Base-by-base conservation (phyloP, 2,888 invertebrate species). In the Ctenicera cuprea region DNA sequence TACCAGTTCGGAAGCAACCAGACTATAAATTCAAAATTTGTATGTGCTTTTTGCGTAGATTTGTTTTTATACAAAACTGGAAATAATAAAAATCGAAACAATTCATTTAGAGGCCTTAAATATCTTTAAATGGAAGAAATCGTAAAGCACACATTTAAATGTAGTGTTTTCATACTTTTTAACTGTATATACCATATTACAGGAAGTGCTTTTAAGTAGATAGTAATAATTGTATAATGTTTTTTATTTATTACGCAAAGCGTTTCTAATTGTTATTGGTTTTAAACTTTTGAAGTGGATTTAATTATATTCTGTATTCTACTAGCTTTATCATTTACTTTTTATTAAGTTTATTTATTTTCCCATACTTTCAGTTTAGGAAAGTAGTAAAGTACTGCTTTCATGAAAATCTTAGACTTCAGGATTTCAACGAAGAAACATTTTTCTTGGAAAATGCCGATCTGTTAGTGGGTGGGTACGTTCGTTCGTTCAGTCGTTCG, bases 1-100 rank as follows among this genome's bases (percentile, higher is more conserved):
- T 82, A 92, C 88, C 7, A 92, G 91, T 84, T 92, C 93, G 67
- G 93, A 93, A 88, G 92, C 93, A 79, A 93, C 93, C 71, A 90
- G 93, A 80, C 88, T 93, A 83, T 93, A 91, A 89, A 20, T 45
- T 14, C 30, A n/a, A 9, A 4, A 43, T 37, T 45, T 26, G n/a
- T 38, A 30, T 66, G 30, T 38, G 38, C 20, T 54, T 54, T 54
- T 30, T 12, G 52, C 18, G 26, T 52, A 52, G 70, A 64, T 37
- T 11, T 11, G 20, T 26, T 12, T 16, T 38, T 48, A 12, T 54
- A 57, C 30, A 14, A 16, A 81, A n/a, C n/a, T 45, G 38, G 38
- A 20, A 22, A 14, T 26, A 33, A 26, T 59, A 4, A 20, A 26
- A 26, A 26, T 18, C 22, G 22, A 57, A 37, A 54, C 14, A 43